Conservation (phyloP, 2,113 vertebrate genomes). For the Nematolebias whitei region DNA sequence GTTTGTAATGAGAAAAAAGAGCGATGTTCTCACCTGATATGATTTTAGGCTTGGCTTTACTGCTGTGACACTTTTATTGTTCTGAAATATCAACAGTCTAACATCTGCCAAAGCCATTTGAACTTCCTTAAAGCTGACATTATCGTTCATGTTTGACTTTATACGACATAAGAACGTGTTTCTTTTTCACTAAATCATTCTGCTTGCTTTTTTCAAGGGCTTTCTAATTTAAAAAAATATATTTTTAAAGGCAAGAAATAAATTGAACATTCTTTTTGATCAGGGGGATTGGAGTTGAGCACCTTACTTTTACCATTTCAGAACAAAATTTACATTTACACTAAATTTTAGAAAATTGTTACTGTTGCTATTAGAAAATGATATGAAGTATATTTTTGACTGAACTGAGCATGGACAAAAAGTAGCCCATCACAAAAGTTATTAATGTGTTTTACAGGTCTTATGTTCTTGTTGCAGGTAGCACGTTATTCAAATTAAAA, state of each 20-base stretch:
- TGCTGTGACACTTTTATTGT: not conserved
- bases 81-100: not conserved
- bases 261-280: not conserved
- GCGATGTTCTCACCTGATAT: not conserved
- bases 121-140: not conserved
- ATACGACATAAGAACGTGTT: not conserved
- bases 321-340: no score
- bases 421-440: not conserved
- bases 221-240: not conserved
- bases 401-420: not conserved
- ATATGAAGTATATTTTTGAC: not conserved
- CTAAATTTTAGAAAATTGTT: not conserved
- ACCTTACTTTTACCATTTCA: no score
- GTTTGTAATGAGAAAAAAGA: not conserved
- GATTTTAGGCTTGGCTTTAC: not conserved
- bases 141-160: not conserved
- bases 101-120: not conserved
- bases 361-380: not conserved
- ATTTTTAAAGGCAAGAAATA: not conserved
- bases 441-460: no score
- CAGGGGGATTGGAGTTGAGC: no score
- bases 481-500: not conserved
- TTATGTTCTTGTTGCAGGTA: not conserved
- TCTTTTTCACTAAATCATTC: not conserved
- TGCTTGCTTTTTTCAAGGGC: not conserved